Conservation (phyloP, 2,888 invertebrate species). For the Lypha dubia region DNA sequence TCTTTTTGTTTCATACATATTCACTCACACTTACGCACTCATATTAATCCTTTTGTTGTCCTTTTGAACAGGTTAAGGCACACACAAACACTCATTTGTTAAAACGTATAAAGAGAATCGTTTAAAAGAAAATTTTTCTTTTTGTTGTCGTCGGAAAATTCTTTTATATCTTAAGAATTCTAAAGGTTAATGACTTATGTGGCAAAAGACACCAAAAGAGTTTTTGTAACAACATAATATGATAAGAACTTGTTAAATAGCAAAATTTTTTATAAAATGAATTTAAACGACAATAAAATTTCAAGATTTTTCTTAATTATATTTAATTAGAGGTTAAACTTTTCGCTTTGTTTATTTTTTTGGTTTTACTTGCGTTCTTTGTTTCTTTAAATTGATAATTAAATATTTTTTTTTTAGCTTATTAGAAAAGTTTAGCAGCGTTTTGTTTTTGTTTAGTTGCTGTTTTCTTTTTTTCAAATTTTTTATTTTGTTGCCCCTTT, state of each 20-base stretch:
- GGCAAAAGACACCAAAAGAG: conserved; percentile 10
- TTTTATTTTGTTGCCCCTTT: conserved; percentile 7
- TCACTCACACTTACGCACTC: conserved; percentile 33
- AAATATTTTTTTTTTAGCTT: conserved; percentile 6
- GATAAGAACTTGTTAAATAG: conserved; percentile 7
- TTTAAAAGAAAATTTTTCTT: conserved; percentile 26
- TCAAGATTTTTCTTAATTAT: neutral
- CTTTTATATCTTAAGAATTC: conserved; percentile 5
- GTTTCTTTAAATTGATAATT: neutral
- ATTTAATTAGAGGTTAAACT: conserved; percentile 8
- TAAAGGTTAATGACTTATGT: conserved; percentile 29
- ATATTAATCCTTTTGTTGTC: conserved; percentile 20
- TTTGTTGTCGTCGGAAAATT: conserved; percentile 12
- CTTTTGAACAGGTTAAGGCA: neutral
- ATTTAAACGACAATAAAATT: conserved; percentile 17
- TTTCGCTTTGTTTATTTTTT: neutral
- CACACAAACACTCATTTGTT: neutral
- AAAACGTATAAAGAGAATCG: neutral
- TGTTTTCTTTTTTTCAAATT: neutral
- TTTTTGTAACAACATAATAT: neutral
- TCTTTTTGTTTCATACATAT: neutral
- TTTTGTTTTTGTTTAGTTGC: neutral
- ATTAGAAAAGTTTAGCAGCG: conserved; percentile 2
- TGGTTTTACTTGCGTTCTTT: no score
- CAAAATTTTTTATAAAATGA: conserved; percentile 6